These are phyloP conservation scores for Anhinga anhinga DNA, from an alignment of 2,113 vertebrate genomes.

Conservation along the genomic window DNA sequence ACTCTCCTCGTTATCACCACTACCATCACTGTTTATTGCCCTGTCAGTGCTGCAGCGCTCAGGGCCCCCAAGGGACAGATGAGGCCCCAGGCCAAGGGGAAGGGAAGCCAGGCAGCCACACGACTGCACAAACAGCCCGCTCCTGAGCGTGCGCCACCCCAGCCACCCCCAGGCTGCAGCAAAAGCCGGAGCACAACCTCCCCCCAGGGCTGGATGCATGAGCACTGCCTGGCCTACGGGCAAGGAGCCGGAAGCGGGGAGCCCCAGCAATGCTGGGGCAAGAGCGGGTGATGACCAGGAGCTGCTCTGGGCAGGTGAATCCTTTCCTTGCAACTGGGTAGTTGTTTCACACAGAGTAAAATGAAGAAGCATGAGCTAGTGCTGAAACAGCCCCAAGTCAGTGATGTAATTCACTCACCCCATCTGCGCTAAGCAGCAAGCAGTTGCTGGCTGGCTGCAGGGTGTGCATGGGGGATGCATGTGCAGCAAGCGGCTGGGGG, in stretches of 20 bases:
- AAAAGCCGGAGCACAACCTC: rapidly evolving
- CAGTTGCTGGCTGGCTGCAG: not conserved
- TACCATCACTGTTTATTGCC: not conserved
- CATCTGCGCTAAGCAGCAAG: not conserved
- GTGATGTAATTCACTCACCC: not conserved
- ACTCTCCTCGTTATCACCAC: not conserved
- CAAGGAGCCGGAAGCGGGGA: not conserved
- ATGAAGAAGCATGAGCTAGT: not conserved
- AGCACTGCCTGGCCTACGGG: not conserved
- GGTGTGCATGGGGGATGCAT: rapidly evolving
- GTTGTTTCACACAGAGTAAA: not conserved
- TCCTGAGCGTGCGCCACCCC: rapidly evolving
- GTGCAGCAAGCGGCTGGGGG: rapidly evolving
- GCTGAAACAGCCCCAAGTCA: not conserved
- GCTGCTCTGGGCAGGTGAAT: not conserved
- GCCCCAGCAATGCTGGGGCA: not conserved
- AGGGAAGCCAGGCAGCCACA: not conserved
- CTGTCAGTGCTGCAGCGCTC: not conserved
- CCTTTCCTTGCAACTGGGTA: not conserved
- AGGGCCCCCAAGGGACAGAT: not conserved
- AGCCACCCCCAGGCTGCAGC: not conserved
- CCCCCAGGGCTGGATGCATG: rapidly evolving
- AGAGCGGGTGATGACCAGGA: rapidly evolving
- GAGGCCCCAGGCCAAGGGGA: not conserved
- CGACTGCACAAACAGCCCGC: not conserved